Evolutionary conservation across 2,113 vertebrate species (phyloP), one percentile per base, ranked within the genome.

Genomic region (Cromileptes altivelis): DNA sequence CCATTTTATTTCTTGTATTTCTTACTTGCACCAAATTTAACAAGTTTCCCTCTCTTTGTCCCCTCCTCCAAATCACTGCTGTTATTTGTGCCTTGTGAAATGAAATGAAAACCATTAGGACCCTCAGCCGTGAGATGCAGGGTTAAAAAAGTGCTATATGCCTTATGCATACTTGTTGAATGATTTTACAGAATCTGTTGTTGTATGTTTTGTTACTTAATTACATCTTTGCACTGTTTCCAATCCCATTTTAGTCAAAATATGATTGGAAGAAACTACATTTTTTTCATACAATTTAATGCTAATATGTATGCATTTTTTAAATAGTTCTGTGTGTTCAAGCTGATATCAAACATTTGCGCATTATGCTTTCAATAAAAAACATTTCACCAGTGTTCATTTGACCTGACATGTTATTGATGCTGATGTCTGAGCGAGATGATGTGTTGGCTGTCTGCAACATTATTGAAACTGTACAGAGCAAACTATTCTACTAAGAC

Each of bases 331-430:
- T 63, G 17, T 63, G 17, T 27, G 17, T 23, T 80, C 4, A 45
- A 60, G 18, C 4, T 78, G 33, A 73, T 55, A 63, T 76, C 25
- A 58, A 21, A 27, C 1, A 37, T 27, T 18, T 52, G 25, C 18
- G 23, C 3, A 27, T 45, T 15, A 30, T 65, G 45, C 62, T 74
- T 75, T 53, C 49, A 73, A 72, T 78, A 78, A 86, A 78, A 8
- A 47, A 11, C 52, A 42, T 52, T 80, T 61, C 45, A 47, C 37
- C 33, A 12, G 9, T 52, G 23, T 23, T n/a, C 0, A 25, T 37
- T 70, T 49, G 17, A 15, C 21, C 58, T 53, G 12, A 61, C 9
- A 12, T 42, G 45, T 73, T 53, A 21, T 55, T 30, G 23, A 37
- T 3, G 37, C 18, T n/a, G 18, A 30, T n/a, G 52, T 47, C 23